A percentile compares a stretch with the other conserved stretches of the same genome.
Evolutionary conservation across 2,797 vertebrate genomes (phyloP).

Genomic region (Moxostoma hubbsi): DNA sequence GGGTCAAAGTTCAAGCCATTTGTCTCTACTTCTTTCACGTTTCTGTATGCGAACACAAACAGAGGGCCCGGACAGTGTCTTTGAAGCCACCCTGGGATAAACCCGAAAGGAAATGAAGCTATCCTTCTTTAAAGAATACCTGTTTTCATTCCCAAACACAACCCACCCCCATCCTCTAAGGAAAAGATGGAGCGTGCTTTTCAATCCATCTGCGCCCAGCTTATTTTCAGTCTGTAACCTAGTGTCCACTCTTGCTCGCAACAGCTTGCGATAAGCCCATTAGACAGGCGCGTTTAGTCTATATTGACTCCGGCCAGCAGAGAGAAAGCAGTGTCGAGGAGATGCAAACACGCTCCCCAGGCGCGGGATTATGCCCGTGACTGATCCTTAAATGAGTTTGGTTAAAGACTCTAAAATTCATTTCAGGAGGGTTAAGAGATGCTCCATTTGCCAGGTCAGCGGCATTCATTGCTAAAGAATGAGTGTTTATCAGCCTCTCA

Average conservation of each 20-base stretch:
- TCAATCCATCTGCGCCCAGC: constrained; percentile 42
- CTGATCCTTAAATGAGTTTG: constrained; percentile 87
- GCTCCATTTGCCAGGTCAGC: constrained; percentile 77
- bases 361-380: constrained; percentile 75
- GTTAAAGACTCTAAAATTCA: constrained; percentile 81
- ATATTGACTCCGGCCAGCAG: constrained; percentile 66
- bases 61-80: constrained; percentile 30
- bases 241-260: constrained; percentile 73
- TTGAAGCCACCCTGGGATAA: constrained; percentile 59
- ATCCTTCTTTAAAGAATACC: constrained; percentile 60
- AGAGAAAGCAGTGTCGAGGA: constrained; percentile 21
- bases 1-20: constrained; percentile 36
- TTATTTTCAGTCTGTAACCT: constrained; percentile 64
- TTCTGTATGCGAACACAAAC: constrained; percentile 37
- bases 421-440: constrained; percentile 80
- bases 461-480: constrained; percentile 59
- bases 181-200: constrained; percentile 55
- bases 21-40: constrained; percentile 33
- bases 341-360: constrained; percentile 73
- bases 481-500: constrained; percentile 8
- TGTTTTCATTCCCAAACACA: constrained; percentile 48
- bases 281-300: constrained; percentile 82
- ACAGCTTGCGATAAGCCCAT: constrained; percentile 86
- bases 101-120: constrained; percentile 68
- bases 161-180: constrained; percentile 64